phyloP scores from a whole-genome alignment of 2,888 invertebrate species.

The Odontomyia ornata region DNA sequence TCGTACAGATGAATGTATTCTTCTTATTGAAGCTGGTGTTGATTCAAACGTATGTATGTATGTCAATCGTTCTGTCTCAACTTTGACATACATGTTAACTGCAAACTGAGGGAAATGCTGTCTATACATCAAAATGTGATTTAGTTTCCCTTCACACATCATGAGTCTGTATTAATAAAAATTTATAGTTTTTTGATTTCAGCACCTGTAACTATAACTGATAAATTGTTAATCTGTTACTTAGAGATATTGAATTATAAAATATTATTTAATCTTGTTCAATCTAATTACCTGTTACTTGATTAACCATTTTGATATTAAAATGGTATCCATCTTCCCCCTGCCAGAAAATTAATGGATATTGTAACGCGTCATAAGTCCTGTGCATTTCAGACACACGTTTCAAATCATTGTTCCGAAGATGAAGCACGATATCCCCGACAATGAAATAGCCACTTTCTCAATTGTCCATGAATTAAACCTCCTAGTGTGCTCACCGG shows the following conservation, averaged over 20 bases:
- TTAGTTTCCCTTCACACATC: conserved; percentile 18
- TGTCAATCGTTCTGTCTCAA: not conserved
- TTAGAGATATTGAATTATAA: too few relatives aligned
- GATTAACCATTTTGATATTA: too few relatives aligned
- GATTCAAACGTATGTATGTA: conserved; percentile 27
- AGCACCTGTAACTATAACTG: conserved; percentile 11
- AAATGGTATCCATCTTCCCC: too few relatives aligned
- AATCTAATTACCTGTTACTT: too few relatives aligned
- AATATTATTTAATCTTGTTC: too few relatives aligned
- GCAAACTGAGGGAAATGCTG: conserved; percentile 1
- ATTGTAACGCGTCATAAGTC: conserved; percentile 58
- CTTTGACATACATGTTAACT: too few relatives aligned
- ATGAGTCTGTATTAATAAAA: conserved; percentile 25
- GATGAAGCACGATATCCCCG: conserved; percentile 55
- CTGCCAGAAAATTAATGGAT: too few relatives aligned
- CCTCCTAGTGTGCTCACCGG: conserved; percentile 53
- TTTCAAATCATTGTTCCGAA: conserved; percentile 52
- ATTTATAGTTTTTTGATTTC: conserved; percentile 22
- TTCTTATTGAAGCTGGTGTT: too few relatives aligned
- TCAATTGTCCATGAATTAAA: conserved; percentile 55
- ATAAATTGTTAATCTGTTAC: too few relatives aligned
- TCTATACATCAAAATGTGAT: conserved; percentile 31
- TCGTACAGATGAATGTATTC: too few relatives aligned
- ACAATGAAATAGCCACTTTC: conserved; percentile 54
- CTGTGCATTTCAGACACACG: conserved; percentile 54